Evolutionary conservation across 2,888 invertebrate genomes (phyloP), one percentile per base, ranked within the genome.

Genomic region (Cerastoderma edule): DNA sequence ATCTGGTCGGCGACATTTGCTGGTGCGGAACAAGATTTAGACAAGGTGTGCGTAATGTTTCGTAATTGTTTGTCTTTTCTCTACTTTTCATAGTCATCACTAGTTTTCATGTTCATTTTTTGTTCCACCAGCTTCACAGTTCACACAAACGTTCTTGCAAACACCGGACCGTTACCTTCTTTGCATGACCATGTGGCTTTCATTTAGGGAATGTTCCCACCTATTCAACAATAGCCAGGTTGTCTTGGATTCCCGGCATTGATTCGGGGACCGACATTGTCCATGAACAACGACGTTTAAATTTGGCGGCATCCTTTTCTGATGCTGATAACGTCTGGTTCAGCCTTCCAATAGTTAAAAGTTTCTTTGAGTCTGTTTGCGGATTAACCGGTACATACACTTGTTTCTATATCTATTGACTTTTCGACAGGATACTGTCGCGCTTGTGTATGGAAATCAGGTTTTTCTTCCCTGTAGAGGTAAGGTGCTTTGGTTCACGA

Each of bases 1-100:
- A 80, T 28, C 27, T 76, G 68, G 53, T 80, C 80, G 3, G 80
- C 80, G 8, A 33, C 30, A 27, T 80, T 76, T 16, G 48, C 27
- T 0, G n/a, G 57, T 28, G 39, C 16, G 0, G n/a, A 33, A 6
- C 6, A 33, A 10, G 3, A 10, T 48, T 75, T 75, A 16, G 10
- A 30, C 22, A 32, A 44, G n/a, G 53, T 28, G 65, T 71, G 65
- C 39, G 67, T 72, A 33, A 67, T 16, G 35, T 72, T 72, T 46
- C 28, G 32, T 16, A 72, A 53, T 35, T 67, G 67, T 72, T 72
- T 72, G n/a, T 44, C 10, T n/a, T 54, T 33, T 46, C 56, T 48
- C 30, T 46, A 57, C n/a, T 56, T 67, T 5, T 33, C 39, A 35
- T 53, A 50, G 32, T 50, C 64, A 30, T 71, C 28, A 0, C 53